Evolutionary conservation across 1,140 invertebrate species (phyloP), one percentile per base, ranked within the genome.

Genomic region (Cyrtorhinus lividipennis): DNA sequence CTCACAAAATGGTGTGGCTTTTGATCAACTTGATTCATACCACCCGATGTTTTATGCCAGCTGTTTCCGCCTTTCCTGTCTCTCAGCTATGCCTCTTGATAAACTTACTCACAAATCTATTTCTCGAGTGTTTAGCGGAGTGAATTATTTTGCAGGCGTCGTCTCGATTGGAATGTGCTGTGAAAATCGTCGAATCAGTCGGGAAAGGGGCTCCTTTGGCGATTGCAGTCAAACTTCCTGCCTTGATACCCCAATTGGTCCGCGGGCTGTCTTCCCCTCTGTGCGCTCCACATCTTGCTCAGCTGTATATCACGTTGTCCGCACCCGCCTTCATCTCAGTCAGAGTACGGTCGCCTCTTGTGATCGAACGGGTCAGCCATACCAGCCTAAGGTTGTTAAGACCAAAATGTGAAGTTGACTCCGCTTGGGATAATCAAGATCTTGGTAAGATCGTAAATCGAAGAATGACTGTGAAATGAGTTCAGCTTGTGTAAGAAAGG

Each of bases 401-500:
- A 57, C 90, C 92, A 0, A 81, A 84, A 22, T 93, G 89, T 72
- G 81, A 85, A 69, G 71, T 95, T 23, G 82, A 88, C 66, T 69
- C 76, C 1, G 78, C 82, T 45, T 95, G 92, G 92, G 81, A 83
- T 67, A 79, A 84, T 27, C 86, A 90, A 69, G 75, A 83, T 30
- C 73, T 90, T 1, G 73, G 67, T 68, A 57, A 62, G 62, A 62
- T 5, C 38, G 30, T n/a, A n/a, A n/a, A n/a, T n/a, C n/a, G n/a
- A n/a, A n/a, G n/a, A n/a, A n/a, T n/a, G n/a, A n/a, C n/a, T n/a
- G n/a, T n/a, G n/a, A n/a, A n/a, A n/a, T n/a, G n/a, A n/a, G n/a
- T n/a, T n/a, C n/a, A n/a, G n/a, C n/a, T n/a, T n/a, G n/a, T n/a
- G n/a, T n/a, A n/a, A n/a, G n/a, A n/a, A n/a, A n/a, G n/a, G n/a